Base-by-base conservation (phyloP, 2,888 invertebrate genomes). In the Scotopteryx bipunctaria region DNA sequence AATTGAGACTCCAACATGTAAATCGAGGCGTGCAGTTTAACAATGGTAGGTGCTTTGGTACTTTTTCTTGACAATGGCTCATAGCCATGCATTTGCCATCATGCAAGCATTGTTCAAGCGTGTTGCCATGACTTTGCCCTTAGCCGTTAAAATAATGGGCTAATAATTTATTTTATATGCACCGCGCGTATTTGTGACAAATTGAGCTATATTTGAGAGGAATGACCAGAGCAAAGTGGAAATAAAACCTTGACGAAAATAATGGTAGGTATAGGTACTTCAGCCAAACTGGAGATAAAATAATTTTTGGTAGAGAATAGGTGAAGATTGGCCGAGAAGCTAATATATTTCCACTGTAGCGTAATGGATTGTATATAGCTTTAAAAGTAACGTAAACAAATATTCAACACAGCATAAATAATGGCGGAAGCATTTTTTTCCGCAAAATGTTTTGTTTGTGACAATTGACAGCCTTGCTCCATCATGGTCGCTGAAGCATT, bases 101-200 rank as follows among this genome's bases (percentile, higher is more conserved):
- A 45, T 43, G 51, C 51, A 50, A 35, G 37, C 57, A 58, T 59
- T 58, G 57, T 59, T 56, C 49, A 47, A 48, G 45, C 41, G 42
- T 38, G 53, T 27, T 35, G 19, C 55, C 47, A 45, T 44, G 47
- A 48, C 41, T 55, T 50, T 52, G 62, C 53, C 51, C 43, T 46
- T 38, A 45, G 36, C 57, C 27, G 55, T 69, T 66, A 71, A 54
- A 53, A 46, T 59, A 51, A 59, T 68, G 66, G 63, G 53, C 55
- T 67, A 69, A 70, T 71, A 60, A 59, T 65, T 63, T 58, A 59
- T 43, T 67, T 66, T 67, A 62, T 67, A 73, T 69, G 67, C 67
- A 33, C 15, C 15, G 15, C 11, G 19, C 33, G 36, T 31, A n/a
- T 38, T 23, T 25, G 27, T 38, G 46, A 40, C 16, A 35, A 40